These are phyloP conservation scores for Pseudomyrmex gracilis DNA, from an alignment of 1,140 invertebrate genomes.

Conservation along the genomic window DNA sequence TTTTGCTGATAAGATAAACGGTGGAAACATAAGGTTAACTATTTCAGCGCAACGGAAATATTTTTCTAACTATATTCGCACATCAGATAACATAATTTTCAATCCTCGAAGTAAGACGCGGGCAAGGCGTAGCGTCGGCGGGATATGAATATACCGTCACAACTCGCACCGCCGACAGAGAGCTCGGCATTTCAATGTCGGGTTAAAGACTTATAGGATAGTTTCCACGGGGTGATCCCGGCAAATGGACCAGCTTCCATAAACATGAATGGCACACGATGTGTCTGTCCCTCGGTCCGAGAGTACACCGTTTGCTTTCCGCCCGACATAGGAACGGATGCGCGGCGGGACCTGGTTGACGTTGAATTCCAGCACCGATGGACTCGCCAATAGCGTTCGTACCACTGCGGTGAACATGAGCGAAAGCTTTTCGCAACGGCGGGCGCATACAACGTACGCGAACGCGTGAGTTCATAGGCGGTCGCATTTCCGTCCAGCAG, in stretches of 20 bases:
- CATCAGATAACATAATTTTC: background rate
- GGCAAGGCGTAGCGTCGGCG: background rate
- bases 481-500: background rate
- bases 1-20: background rate
- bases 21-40: too few species aligned
- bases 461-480: background rate
- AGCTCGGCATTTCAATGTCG: constrained; percentile 63
- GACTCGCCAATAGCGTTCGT: constrained; percentile 63
- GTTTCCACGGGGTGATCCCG: constrained; percentile 69
- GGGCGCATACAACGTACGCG: background rate
- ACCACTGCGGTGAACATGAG: constrained; percentile 10
- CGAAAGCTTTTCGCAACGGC: background rate
- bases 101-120: background rate
- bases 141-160: constrained; percentile 21
- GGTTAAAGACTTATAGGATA: constrained; percentile 70
- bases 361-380: constrained; percentile 70
- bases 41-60: background rate
- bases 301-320: constrained; percentile 72
- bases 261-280: constrained; percentile 71
- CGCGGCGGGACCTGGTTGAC: constrained; percentile 55
- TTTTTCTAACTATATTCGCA: background rate
- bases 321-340: constrained; percentile 70
- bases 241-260: constrained; percentile 75
- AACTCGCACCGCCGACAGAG: background rate
- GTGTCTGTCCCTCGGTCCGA: constrained; percentile 61